Percentiles rank a stretch among this genome's conserved stretches.
Conservation (phyloP, 2,797 vertebrate genomes). For the Novumbra hubbsi region DNA sequence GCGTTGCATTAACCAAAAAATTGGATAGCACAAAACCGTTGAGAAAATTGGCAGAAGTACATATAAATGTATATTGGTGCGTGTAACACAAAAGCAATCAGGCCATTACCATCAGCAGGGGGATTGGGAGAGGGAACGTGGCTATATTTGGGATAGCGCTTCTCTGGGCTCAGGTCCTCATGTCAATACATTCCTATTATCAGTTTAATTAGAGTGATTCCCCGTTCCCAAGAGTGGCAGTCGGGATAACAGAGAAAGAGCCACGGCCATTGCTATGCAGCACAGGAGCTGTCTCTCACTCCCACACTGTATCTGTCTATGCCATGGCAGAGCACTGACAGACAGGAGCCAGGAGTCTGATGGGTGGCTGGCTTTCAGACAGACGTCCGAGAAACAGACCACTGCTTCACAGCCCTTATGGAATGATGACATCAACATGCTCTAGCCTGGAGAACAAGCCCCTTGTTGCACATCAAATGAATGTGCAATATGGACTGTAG, state of each 20-base stretch:
- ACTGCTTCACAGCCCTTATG: not conserved
- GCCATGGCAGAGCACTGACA: conserved; percentile 40
- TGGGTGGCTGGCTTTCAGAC: conserved; percentile 23
- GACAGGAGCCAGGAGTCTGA: conserved; percentile 18
- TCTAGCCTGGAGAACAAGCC: not conserved
- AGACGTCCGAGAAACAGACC: not conserved
- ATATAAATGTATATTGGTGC: too few relatives aligned
- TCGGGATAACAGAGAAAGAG: not conserved
- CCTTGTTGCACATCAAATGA: not conserved
- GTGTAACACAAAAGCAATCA: not conserved
- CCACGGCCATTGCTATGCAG: conserved; percentile 5
- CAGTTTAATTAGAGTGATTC: not conserved
- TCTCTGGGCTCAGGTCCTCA: not conserved
- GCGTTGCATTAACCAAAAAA: too few relatives aligned
- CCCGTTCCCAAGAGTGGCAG: not conserved
- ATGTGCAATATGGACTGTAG: not conserved
- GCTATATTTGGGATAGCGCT: not conserved
- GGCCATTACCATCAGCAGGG: not conserved
- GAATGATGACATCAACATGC: not conserved
- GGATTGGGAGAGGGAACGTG: not conserved
- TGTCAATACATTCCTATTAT: not conserved
- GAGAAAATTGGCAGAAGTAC: too few relatives aligned
- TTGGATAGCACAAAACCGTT: too few relatives aligned
- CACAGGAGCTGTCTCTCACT: not conserved
- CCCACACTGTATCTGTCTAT: conserved; percentile 14